A percentile compares a stretch with the other conserved stretches of the same genome.
These are phyloP conservation scores for Amphimallon solstitiale DNA, from an alignment of 2,888 invertebrate species.

Conservation along the genomic window DNA sequence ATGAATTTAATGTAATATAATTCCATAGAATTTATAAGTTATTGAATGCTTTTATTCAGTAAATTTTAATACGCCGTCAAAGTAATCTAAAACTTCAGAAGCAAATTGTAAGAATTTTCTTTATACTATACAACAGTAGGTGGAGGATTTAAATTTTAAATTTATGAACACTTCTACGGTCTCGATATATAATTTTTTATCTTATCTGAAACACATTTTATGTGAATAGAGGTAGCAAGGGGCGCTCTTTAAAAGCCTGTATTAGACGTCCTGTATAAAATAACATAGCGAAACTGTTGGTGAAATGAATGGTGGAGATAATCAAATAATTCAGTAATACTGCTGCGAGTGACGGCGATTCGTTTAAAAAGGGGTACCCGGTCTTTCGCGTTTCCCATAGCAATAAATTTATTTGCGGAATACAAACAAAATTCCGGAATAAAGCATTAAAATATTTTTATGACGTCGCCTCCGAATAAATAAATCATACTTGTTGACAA, in stretches of 20 bases:
- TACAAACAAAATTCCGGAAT: constrained; percentile 47
- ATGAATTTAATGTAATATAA: no score
- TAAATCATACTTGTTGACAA: constrained; percentile 47
- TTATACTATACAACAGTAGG: no score
- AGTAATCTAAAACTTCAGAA: no score
- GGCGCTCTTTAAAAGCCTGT: constrained; percentile 17
- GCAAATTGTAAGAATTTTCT: not conserved
- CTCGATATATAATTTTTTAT: constrained; percentile 23
- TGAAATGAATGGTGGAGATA: constrained; percentile 50
- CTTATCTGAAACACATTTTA: constrained; percentile 16
- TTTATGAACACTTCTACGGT: constrained; percentile 1
- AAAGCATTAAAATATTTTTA: constrained; percentile 50
- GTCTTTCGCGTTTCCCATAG: constrained; percentile 44
- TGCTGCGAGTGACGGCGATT: constrained; percentile 47
- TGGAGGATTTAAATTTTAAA: constrained; percentile 17
- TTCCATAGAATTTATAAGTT: no score
- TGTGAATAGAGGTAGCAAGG: not conserved
- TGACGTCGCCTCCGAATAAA: constrained; percentile 45
- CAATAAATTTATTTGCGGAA: constrained; percentile 49
- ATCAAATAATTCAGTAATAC: constrained; percentile 53
- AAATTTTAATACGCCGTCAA: no score
- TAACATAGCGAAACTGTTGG: constrained; percentile 39
- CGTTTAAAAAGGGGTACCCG: constrained; percentile 1
- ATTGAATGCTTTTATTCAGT: no score
- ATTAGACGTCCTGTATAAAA: constrained; percentile 35